phyloP scores from a whole-genome alignment of 2,888 invertebrate species.

The Pheosia gnoma region DNA sequence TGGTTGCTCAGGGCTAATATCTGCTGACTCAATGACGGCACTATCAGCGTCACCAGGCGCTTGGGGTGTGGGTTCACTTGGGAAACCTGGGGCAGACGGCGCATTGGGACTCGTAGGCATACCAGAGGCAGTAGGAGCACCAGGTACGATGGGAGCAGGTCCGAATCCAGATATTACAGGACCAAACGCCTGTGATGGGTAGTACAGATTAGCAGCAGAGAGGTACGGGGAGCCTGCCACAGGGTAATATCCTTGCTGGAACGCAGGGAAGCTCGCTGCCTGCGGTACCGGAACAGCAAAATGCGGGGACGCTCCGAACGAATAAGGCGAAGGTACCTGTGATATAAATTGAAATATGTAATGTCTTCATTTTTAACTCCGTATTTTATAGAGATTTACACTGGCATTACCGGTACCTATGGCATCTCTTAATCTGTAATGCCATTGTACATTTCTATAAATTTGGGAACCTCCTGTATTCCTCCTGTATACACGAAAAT shows the following conservation, averaged over 20 bases:
- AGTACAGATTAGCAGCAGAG: conserved; percentile 54
- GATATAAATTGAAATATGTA: conserved; percentile 26
- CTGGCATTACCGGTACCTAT: too few species aligned
- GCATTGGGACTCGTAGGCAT: conserved; percentile 21
- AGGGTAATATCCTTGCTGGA: conserved; percentile 58
- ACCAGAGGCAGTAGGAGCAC: conserved; percentile 35
- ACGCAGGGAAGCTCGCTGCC: conserved; percentile 46
- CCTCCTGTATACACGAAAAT: too few species aligned
- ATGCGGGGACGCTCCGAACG: conserved; percentile 59
- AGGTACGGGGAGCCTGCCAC: conserved; percentile 53
- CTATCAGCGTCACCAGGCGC: conserved; percentile 64
- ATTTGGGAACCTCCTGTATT: too few species aligned
- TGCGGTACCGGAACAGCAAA: conserved; percentile 60
- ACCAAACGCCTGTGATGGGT: conserved; percentile 36
- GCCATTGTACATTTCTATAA: too few species aligned
- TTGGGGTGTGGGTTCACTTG: conserved; percentile 39
- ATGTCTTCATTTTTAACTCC: too few species aligned
- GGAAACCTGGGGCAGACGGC: conserved; percentile 25
- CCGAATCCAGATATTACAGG: conserved; percentile 30
- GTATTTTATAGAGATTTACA: too few species aligned
- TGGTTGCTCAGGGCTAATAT: conserved; percentile 47
- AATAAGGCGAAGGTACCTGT: conserved; percentile 61
- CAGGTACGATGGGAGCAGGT: conserved; percentile 33
- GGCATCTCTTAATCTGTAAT: too few species aligned
- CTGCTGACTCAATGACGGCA: conserved; percentile 72